Base-by-base conservation (phyloP, 1,140 invertebrate species). In the Apis laboriosa region DNA sequence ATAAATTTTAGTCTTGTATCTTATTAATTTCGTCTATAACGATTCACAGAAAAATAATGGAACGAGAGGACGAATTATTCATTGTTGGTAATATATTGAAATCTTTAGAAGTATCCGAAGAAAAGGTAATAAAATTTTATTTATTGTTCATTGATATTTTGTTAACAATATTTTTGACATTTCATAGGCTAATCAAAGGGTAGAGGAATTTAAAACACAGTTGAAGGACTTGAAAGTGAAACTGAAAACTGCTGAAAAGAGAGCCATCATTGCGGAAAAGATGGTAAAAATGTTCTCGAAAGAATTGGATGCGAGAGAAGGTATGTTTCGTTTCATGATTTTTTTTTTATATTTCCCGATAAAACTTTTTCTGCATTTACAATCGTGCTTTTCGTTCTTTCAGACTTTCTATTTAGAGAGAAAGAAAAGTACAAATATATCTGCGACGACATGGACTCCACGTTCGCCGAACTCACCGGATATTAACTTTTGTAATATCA, bases 51-150 rank as follows among this genome's bases (percentile, higher is more conserved):
- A 99, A 99, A 97, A 99, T 99, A 94, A 97, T 98, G 92, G 99
- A 99, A 95, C 97, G 99, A 95, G 99, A 99, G 94, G 99, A 99
- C 93, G 98, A 99, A 95, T 96, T 99, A 91, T 97, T 98, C 93
- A 98, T 99, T 91, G 98, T 99, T 93, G 99, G 98, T 93, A 99
- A 99, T 96, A 99, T 99, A 96, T 95, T 99, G 94, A 99, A 99
- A 95, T 99, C 99, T 90, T 97, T 99, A 90, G 98, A 99, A 96
- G 98, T 99, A 90, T 99, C 98, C 90, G 98, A 99, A 95, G 98
- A 99, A 95, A 99, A 99, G 98, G 99, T 99, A 97, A 94, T 11
- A 3, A 60, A 24, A 15, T 77, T 0, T n/a, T 63, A 17, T 78
- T 77, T 49, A 24, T 11, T 15, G 34, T 43, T 43, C 34, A 7